These are phyloP conservation scores for Carassius auratus DNA, from an alignment of 2,113 vertebrate genomes.

Conservation along the genomic window DNA sequence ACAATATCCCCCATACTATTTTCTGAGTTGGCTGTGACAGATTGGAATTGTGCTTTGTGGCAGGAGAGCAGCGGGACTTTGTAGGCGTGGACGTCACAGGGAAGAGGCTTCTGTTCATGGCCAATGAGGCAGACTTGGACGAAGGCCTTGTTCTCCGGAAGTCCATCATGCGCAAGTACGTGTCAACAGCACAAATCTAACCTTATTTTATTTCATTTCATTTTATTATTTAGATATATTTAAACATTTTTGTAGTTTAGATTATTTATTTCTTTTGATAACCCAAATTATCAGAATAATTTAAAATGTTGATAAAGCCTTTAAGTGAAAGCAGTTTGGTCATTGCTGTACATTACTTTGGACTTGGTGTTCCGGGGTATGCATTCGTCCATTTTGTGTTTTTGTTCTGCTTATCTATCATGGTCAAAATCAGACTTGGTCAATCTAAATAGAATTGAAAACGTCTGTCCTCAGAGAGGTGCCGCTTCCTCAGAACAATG, in stretches of 20 bases:
- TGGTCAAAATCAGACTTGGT: not conserved
- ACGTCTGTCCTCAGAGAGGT: not conserved
- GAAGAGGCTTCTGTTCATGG: slow-evolving; percentile 94
- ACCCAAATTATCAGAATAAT: too few relatives aligned
- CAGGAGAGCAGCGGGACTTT: slow-evolving; percentile 97
- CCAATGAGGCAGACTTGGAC: slow-evolving; percentile 97
- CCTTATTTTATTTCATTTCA: too few relatives aligned
- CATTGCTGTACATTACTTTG: not conserved
- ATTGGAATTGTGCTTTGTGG: not conserved
- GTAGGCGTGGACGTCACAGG: slow-evolving; percentile 92
- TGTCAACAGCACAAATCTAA: slow-evolving; percentile 6
- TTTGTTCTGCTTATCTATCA: not conserved
- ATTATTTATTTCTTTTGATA: not conserved
- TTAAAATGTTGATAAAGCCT: not conserved
- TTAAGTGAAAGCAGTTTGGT: not conserved
- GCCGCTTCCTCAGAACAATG: slow-evolving; percentile 6
- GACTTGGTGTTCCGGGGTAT: not conserved
- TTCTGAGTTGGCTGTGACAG: not conserved
- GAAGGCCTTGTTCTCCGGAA: slow-evolving; percentile 92
- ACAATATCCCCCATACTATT: not conserved
- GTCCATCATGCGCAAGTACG: slow-evolving; percentile 93
- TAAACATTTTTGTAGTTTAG: too few relatives aligned
- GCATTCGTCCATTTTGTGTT: not conserved
- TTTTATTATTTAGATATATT: too few relatives aligned
- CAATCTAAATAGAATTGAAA: not conserved